Percentiles rank a stretch among this genome's conserved stretches.
These are phyloP conservation scores for Hypanus sabinus DNA, from an alignment of 2,113 vertebrate genomes.

Conservation along the genomic window DNA sequence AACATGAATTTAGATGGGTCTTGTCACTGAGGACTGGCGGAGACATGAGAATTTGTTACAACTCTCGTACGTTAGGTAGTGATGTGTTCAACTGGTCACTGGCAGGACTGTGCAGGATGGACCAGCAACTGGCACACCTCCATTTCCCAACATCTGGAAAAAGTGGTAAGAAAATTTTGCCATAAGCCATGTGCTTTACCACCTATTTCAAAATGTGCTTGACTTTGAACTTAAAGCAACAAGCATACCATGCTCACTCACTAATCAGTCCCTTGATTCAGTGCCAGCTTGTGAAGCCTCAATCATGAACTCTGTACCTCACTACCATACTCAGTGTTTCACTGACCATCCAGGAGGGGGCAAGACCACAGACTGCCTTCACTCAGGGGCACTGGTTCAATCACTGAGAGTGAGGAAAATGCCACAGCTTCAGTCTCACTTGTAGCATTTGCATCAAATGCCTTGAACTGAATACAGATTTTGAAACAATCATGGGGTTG, in stretches of 20 bases:
- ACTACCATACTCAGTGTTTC: no score
- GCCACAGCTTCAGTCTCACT: no score
- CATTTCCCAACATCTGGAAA: not conserved
- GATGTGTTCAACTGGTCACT: not conserved
- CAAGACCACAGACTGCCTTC: no score
- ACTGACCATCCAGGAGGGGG: no score
- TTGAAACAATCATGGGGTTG: not conserved
- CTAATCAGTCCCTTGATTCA: no score
- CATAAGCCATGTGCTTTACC: not conserved
- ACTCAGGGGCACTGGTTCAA: no score
- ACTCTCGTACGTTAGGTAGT: not conserved
- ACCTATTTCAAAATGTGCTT: not conserved
- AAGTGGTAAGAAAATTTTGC: not conserved
- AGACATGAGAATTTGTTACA: not conserved
- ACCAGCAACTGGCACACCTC: not conserved
- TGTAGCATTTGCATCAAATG: not conserved
- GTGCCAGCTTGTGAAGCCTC: no score
- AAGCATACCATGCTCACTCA: not conserved
- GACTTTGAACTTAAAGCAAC: not conserved
- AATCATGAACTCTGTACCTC: no score
- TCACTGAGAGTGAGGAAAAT: no score
- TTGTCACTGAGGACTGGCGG: no score
- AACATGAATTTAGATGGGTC: not conserved
- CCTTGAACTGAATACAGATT: not conserved
- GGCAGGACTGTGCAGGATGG: not conserved